Conservation (phyloP, 2,888 invertebrate species). For the Carcina quercana region DNA sequence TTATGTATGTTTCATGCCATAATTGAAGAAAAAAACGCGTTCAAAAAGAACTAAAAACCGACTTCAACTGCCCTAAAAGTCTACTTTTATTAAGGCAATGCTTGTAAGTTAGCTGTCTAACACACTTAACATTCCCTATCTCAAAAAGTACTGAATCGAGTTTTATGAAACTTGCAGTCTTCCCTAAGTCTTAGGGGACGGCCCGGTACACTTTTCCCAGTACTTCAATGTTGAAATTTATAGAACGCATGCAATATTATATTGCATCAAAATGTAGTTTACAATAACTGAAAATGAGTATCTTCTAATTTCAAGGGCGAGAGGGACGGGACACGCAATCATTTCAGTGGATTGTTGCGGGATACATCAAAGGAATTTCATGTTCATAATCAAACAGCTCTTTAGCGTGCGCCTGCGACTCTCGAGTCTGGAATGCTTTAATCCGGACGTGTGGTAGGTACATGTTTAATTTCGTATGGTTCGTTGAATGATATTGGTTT, state of each 20-base stretch:
- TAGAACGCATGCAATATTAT: neutral
- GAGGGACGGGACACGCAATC: constrained; percentile 40
- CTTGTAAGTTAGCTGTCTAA: no score
- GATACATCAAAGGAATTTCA: constrained; percentile 63
- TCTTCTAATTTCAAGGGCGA: constrained; percentile 21
- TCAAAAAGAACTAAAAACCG: no score
- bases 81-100: no score
- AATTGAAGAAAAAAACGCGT: no score
- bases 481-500: no score
- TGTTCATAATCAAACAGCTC: constrained; percentile 50
- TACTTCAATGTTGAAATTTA: neutral
- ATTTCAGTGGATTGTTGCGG: constrained; percentile 55
- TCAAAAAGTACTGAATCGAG: no score
- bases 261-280: constrained; percentile 18
- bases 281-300: constrained; percentile 23
- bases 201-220: no score
- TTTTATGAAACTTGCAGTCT: no score
- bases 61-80: no score
- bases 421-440: constrained; percentile 39
- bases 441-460: constrained; percentile 28
- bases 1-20: no score
- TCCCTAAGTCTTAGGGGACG: no score
- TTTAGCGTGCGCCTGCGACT: constrained; percentile 37
- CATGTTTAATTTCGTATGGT: constrained; percentile 15
- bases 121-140: no score